Evolutionary conservation across 2,888 invertebrate species (phyloP).

Genomic region (Cryptus armator): DNA sequence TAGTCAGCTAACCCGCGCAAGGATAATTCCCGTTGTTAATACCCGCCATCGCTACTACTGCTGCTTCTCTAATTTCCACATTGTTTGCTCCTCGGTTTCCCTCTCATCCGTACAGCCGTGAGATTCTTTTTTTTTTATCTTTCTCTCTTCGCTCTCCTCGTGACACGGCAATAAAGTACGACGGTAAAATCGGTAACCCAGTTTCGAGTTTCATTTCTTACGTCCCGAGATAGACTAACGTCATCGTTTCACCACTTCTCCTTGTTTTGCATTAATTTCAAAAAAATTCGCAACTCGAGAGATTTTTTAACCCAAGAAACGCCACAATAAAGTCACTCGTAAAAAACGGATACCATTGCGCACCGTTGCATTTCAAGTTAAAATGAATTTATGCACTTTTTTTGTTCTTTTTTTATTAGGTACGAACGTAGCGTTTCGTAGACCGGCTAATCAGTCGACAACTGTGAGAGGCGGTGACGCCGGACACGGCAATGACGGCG

Average conservation of each 20-base stretch:
- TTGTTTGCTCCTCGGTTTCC: slow-evolving; percentile 26
- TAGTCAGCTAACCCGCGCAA: slow-evolving; percentile 5
- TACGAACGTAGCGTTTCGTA: slow-evolving; percentile 93
- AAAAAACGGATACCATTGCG: too few relatives aligned
- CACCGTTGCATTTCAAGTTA: too few relatives aligned
- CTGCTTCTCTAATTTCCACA: slow-evolving; percentile 32
- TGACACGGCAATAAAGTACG: slow-evolving; percentile 31
- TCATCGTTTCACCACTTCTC: not conserved
- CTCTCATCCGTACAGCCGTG: slow-evolving; percentile 36
- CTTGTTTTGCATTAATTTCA: not conserved
- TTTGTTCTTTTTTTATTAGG: slow-evolving; percentile 86
- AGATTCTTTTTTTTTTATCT: slow-evolving; percentile 15
- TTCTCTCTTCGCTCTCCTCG: not conserved
- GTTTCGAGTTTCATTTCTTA: slow-evolving; percentile 34
- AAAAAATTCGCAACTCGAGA: not conserved
- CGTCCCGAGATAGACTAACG: not conserved
- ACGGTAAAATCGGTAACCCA: slow-evolving; percentile 39
- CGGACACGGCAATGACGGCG: slow-evolving; percentile 95
- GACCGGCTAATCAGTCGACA: slow-evolving; percentile 96
- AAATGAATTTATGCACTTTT: not conserved
- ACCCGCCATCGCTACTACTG: slow-evolving; percentile 8
- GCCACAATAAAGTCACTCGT: too few relatives aligned
- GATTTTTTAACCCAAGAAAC: not conserved
- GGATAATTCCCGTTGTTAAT: slow-evolving; percentile 45
- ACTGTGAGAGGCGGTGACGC: slow-evolving; percentile 94